These are phyloP conservation scores for Heterocephalus glaber DNA, from an alignment of 2,113 vertebrate genomes.

Conservation along the genomic window DNA sequence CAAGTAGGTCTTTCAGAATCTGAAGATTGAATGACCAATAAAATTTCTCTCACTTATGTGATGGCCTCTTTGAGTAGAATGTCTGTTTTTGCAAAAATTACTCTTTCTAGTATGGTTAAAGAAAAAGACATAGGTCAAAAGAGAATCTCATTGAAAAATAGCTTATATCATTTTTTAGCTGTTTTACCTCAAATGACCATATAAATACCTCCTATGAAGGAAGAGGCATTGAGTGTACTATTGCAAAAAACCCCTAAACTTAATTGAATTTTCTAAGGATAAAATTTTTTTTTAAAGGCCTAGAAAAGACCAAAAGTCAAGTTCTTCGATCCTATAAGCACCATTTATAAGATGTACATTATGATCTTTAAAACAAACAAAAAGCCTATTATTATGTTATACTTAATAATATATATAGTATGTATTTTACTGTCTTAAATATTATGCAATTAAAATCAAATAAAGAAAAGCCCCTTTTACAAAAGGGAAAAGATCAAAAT, in stretches of 20 bases:
- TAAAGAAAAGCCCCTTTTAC: background rate
- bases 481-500: background rate
- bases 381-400: background rate
- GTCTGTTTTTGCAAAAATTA: background rate
- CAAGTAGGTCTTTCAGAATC: background rate
- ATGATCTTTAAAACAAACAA: background rate
- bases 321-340: background rate
- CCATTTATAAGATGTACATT: background rate
- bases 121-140: background rate
- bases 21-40: background rate
- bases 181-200: background rate
- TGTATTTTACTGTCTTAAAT: conserved; percentile 15
- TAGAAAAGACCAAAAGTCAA: background rate
- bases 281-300: background rate
- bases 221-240: background rate
- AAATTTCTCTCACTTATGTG: background rate
- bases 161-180: background rate
- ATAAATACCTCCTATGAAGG: background rate
- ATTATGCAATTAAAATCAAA: background rate
- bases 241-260: background rate
- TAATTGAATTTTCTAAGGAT: background rate
- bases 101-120: background rate
- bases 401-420: background rate
- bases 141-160: background rate
- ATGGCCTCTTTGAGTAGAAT: background rate